Base-by-base conservation (phyloP, 2,888 invertebrate species). In the Bruchidius siliquastri region DNA sequence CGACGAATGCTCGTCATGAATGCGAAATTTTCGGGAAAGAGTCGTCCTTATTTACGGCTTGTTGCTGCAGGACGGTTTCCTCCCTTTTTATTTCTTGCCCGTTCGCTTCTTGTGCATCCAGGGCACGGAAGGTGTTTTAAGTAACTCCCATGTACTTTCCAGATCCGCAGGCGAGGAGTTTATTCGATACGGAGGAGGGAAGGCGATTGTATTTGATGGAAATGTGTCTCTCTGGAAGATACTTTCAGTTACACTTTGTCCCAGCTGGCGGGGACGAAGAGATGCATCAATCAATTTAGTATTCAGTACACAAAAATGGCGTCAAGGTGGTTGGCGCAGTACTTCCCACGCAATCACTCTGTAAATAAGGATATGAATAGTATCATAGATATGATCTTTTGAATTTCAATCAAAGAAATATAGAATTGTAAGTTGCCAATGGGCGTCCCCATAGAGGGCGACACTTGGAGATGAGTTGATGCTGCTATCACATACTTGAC, bases 1-100 rank as follows among this genome's bases (percentile, higher is more conserved):
- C 77, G 77, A 78, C 49, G 49, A 49, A 49, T 49, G 49, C 68
- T 21, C 68, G 68, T 22, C 68, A 68, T 68, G 68, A 68, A 68
- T 68, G 68, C 68, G 21, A 68, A 68, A 21, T 49, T 49, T 18
- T 18, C 49, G 49, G 49, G 18, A 49, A 49, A 49, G 49, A 49
- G 49, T 49, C 49, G 13, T 68, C 68, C 68, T 21, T 68, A 68
- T 68, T 68, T 68, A 68, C 68, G 68, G 68, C 49, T 49, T 49
- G 49, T 49, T 49, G 49, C 49, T 49, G 49, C 49, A 49, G 49
- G 49, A 49, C 49, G 49, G 18, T 49, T 49, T 49, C 49, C 49
- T 49, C 49, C 49, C 18, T 49, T 49, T 49, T 49, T 13, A 13
- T 49, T 49, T 13, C 49, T 18, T 4, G 6, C 18, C 49, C 10